These are phyloP conservation scores for Microtus pennsylvanicus DNA, from an alignment of 2,113 vertebrate genomes.

Conservation along the genomic window DNA sequence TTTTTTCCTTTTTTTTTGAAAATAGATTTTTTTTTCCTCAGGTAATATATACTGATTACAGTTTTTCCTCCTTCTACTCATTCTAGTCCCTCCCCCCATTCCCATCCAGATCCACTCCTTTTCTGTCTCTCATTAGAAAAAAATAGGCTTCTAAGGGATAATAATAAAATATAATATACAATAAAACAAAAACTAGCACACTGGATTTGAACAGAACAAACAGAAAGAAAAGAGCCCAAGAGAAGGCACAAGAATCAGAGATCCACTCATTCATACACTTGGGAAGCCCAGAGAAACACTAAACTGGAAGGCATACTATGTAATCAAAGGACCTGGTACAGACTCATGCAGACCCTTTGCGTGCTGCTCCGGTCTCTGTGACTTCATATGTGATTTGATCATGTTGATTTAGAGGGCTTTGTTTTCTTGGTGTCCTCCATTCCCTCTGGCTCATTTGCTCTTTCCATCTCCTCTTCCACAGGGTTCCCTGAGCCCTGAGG, in stretches of 20 bases:
- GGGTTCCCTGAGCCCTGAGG: neutral
- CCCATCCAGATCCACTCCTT: neutral
- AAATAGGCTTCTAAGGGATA: neutral
- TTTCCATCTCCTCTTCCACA: neutral
- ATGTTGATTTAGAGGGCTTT: neutral
- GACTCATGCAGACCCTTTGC: neutral
- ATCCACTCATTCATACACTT: too few species aligned
- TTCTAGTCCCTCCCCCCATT: neutral
- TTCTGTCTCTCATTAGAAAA: neutral
- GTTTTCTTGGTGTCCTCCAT: neutral
- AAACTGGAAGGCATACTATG: neutral
- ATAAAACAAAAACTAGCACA: neutral
- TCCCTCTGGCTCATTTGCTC: neutral
- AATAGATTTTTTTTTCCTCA: neutral
- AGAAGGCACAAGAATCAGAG: neutral
- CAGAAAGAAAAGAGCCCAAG: neutral
- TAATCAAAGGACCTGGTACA: neutral
- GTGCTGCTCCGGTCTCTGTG: neutral
- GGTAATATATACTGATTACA: neutral
- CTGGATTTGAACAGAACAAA: neutral
- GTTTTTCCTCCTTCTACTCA: neutral
- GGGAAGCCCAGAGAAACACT: neutral
- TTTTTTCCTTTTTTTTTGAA: neutral
- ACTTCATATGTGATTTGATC: neutral
- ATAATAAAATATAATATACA: neutral